A percentile compares a stretch with the other conserved stretches of the same genome.
phyloP scores from a whole-genome alignment of 2,888 invertebrate genomes.

The Sinohyriopsis cumingii region DNA sequence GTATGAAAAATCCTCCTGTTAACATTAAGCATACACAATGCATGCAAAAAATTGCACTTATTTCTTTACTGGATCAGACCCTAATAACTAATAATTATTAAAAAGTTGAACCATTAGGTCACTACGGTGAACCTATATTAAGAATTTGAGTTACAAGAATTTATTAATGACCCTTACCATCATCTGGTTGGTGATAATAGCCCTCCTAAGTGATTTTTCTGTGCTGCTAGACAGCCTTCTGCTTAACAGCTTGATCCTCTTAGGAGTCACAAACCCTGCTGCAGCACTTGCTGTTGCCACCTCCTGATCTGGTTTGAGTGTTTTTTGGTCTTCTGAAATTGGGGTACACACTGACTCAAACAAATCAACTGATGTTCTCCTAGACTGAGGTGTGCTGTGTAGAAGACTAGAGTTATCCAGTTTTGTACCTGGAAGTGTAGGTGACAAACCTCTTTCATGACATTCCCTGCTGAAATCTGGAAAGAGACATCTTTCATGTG shows the following conservation, averaged over 20 bases:
- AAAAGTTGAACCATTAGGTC: no score
- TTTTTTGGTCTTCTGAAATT: constrained; percentile 21
- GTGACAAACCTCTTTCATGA: no score
- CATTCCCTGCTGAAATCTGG: no score
- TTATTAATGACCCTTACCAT: constrained; percentile 35
- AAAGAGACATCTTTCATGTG: no score
- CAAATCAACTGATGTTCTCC: constrained; percentile 29
- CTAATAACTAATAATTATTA: no score
- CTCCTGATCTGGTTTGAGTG: not conserved
- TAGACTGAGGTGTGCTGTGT: constrained; percentile 40
- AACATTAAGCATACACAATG: no score
- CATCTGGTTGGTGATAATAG: constrained; percentile 46
- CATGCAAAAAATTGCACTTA: no score
- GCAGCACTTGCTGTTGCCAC: constrained; percentile 1
- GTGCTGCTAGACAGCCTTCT: constrained; percentile 50
- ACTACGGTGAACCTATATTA: no score
- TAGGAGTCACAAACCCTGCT: constrained; percentile 40
- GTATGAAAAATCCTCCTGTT: no score
- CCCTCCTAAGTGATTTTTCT: constrained; percentile 38
- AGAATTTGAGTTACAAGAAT: no score
- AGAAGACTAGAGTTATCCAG: constrained; percentile 10
- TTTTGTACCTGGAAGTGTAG: not conserved
- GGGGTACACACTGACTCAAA: constrained; percentile 45
- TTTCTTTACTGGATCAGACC: no score
- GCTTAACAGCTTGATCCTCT: constrained; percentile 31